Evolutionary conservation across 2,888 invertebrate genomes (phyloP), one percentile per base, ranked within the genome.

Genomic region (Thyatira batis): DNA sequence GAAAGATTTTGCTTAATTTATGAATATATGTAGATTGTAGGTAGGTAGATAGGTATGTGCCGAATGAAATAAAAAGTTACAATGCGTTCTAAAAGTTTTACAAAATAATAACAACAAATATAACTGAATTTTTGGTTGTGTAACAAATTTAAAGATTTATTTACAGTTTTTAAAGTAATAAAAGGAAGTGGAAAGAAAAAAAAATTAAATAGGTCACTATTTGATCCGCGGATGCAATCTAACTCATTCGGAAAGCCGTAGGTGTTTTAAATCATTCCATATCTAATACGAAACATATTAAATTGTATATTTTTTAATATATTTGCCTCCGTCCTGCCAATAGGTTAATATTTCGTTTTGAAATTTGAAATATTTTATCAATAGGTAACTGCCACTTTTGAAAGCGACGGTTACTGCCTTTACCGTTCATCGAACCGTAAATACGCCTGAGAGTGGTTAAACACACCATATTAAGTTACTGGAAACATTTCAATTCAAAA

Each of bases 401-500:
- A 33, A 13, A 13, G 3, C 33, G 5, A 13, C 39, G 13, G 39
- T 33, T 33, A 1, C 33, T 33, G 33, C 33, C 13, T 33, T 1
- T 13, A 20, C 11, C n/a, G 13, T 25, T 11, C 8, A 45, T 10
- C 13, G 45, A 21, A 21, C 6, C 25, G 6, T 8, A 45, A 13
- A 45, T 13, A 45, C 10, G 45, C 25, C 23, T 49, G 17, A 53
- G 21, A 43, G 51, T 59, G 45, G 39, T 64, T 55, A 50, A 67
- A 56, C 46, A 45, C 55, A 28, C 51, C 46, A 57, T 53, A 58
- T 62, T 49, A 58, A 49, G 51, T 33, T 23, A 52, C 45, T 23
- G 25, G 45, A 45, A 63, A 61, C 59, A 61, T 60, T 67, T 64
- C 53, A 64, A 63, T 67, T 60, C 49, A 48, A 65, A 62, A 54